phyloP scores from a whole-genome alignment of 2,113 vertebrate genomes.

The Dicaeum eximium region DNA sequence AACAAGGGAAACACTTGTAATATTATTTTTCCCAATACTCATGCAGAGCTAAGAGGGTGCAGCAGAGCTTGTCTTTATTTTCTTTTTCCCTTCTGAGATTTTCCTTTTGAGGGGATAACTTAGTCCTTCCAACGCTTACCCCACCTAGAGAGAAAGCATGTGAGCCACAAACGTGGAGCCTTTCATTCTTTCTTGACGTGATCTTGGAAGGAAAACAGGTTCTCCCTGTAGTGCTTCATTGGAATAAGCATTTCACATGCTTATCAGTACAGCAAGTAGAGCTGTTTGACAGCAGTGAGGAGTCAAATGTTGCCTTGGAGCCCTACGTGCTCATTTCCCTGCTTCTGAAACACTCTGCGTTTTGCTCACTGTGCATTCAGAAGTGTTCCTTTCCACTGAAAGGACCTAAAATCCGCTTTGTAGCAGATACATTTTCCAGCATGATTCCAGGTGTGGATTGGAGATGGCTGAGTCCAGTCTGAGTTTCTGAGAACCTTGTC shows the following conservation, averaged over 20 bases:
- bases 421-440: not conserved
- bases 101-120: not conserved
- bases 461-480: not conserved
- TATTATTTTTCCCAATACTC: not conserved
- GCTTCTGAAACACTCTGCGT: not conserved
- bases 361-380: not conserved
- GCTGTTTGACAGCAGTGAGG: not conserved
- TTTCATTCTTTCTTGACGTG: not conserved
- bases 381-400: not conserved
- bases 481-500: not conserved
- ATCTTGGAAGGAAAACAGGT: not conserved
- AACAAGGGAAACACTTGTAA: not conserved
- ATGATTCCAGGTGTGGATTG: not conserved
- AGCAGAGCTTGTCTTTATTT: not conserved
- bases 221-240: not conserved
- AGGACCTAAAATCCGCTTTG: not conserved
- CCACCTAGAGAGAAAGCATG: not conserved
- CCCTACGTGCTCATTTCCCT: not conserved
- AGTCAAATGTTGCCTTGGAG: not conserved
- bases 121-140: not conserved
- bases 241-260: not conserved
- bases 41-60: not conserved
- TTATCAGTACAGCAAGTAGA: not conserved
- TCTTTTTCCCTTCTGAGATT: not conserved
- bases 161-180: not conserved